These are phyloP conservation scores for Manis crassicaudata DNA, from an alignment of 2,797 vertebrate species.

Conservation along the genomic window DNA sequence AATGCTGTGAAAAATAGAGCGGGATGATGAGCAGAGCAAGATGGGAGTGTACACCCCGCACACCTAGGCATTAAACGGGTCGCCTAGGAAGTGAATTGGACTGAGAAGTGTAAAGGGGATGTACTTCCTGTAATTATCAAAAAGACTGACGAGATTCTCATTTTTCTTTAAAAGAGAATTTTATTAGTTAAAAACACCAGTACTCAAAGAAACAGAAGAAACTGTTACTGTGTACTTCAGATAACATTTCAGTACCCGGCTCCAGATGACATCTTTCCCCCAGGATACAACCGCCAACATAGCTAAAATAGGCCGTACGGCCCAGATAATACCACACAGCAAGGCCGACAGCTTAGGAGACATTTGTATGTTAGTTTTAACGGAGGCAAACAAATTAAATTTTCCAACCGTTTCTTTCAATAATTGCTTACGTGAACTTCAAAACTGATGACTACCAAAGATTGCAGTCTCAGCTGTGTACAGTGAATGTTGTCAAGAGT, in stretches of 20 bases:
- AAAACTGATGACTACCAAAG: conserved; percentile 44
- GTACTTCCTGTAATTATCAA: conserved; percentile 75
- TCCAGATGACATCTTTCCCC: conserved; percentile 65
- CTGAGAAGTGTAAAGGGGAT: conserved; percentile 55
- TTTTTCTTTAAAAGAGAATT: conserved; percentile 67
- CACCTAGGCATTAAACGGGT: conserved; percentile 59
- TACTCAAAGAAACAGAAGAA: conserved; percentile 58
- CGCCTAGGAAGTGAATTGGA: conserved; percentile 72
- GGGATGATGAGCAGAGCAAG: not conserved
- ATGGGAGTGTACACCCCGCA: not conserved
- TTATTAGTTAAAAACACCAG: conserved; percentile 57
- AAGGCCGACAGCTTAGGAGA: conserved; percentile 29
- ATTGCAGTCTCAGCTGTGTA: not conserved
- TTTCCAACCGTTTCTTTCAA: not conserved
- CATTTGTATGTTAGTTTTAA: not conserved
- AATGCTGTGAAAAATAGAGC: not conserved
- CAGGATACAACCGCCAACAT: conserved; percentile 56
- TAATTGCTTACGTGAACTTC: conserved; percentile 52
- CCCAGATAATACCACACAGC: conserved; percentile 62
- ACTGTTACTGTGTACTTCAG: conserved; percentile 4
- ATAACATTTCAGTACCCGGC: conserved; percentile 15
- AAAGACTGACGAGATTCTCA: conserved; percentile 54
- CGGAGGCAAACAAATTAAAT: not conserved
- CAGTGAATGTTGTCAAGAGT: not conserved
- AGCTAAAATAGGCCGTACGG: conserved; percentile 72